Conservation (phyloP, 1,140 invertebrate species). For the Orchestia grillus region DNA sequence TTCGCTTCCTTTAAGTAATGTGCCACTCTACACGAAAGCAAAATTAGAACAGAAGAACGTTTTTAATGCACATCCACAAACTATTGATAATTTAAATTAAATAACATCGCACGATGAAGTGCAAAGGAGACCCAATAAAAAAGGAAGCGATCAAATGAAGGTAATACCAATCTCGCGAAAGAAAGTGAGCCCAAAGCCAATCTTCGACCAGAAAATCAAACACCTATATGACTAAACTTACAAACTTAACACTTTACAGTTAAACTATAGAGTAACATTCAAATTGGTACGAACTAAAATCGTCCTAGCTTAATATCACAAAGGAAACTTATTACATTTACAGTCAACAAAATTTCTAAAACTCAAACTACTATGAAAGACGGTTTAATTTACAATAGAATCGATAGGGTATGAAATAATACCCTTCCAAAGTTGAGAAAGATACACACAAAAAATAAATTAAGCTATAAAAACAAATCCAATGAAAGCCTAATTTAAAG, state of each 20-base stretch:
- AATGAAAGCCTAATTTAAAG: not conserved
- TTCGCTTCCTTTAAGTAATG: not conserved
- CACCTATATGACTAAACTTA: constrained; percentile 19
- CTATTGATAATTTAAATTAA: not conserved
- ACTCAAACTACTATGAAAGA: constrained; percentile 45
- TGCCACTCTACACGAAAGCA: not conserved
- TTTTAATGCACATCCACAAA: not conserved
- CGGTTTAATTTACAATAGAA: constrained; percentile 37
- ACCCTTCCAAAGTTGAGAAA: constrained; percentile 1
- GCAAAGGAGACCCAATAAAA: not conserved
- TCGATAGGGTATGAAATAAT: not conserved
- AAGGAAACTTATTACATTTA: constrained; percentile 49
- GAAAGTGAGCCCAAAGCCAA: not conserved
- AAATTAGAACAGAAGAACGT: not conserved
- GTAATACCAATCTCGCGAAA: not conserved
- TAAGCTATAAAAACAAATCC: not conserved
- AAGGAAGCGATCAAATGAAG: not conserved
- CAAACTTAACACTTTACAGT: constrained; percentile 51
- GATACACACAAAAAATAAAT: constrained; percentile 31
- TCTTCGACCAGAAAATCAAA: not conserved
- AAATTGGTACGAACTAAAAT: constrained; percentile 36
- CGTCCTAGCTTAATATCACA: constrained; percentile 52
- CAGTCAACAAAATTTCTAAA: constrained; percentile 43
- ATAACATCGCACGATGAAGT: not conserved
- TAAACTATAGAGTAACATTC: constrained; percentile 40